These are phyloP conservation scores for Nannoperca australis DNA, from an alignment of 2,797 vertebrate species.

Conservation along the genomic window DNA sequence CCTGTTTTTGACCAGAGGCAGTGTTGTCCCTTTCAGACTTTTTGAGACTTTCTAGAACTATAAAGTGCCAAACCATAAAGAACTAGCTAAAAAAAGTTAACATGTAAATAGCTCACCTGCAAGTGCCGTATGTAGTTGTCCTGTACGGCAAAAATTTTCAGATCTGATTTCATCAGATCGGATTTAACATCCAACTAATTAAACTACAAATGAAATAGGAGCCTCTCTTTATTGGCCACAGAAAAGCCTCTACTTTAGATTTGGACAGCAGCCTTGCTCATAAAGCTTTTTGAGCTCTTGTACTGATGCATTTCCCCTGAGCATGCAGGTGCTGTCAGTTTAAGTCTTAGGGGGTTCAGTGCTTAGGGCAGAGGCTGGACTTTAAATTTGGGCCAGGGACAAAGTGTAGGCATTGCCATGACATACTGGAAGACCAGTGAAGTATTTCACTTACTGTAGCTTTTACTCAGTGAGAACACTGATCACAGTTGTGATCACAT, in stretches of 20 bases:
- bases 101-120: background rate
- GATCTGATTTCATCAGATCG: background rate
- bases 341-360: conserved; percentile 5
- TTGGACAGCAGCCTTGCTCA: background rate
- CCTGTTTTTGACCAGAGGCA: background rate
- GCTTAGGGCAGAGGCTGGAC: conserved; percentile 1
- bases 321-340: conserved; percentile 26
- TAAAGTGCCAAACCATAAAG: background rate
- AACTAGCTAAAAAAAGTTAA: background rate
- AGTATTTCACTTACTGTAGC: too few species aligned
- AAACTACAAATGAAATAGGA: background rate
- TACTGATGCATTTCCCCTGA: conserved; percentile 36
- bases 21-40: background rate
- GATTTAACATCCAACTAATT: background rate
- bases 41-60: background rate
- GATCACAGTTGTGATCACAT: conserved; percentile 6
- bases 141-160: background rate
- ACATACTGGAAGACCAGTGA: background rate
- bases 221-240: background rate
- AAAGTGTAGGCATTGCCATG: background rate
- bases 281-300: conserved; percentile 29
- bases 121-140: background rate
- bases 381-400: background rate
- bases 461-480: conserved; percentile 4
- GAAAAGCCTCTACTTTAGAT: background rate